Conservation (phyloP, 2,113 vertebrate genomes). For the Anguilla japonica region DNA sequence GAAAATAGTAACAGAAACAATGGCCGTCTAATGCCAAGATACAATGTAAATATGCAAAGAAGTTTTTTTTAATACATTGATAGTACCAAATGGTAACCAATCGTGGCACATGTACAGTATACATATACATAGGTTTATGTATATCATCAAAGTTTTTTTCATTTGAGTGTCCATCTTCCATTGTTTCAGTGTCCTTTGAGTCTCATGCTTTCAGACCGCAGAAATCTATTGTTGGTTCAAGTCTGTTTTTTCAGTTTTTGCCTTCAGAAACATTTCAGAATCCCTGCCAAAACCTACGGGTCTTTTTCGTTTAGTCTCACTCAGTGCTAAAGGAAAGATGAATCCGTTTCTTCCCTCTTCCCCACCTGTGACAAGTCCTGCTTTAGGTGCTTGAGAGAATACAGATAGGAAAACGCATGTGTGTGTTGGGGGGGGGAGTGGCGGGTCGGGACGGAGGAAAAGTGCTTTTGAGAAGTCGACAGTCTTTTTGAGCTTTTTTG, state of each 20-base stretch:
- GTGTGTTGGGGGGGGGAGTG: conserved; percentile 45
- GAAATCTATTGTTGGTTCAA: conserved; percentile 40
- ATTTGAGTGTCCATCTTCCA: conserved; percentile 60
- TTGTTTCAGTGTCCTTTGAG: conserved; percentile 36
- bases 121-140: conserved; percentile 79
- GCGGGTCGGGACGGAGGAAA: conserved; percentile 45
- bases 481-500: conserved; percentile 65
- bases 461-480: conserved; percentile 68
- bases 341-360: conserved; percentile 63
- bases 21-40: conserved; percentile 88
- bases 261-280: conserved; percentile 19
- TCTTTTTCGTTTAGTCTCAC: conserved; percentile 54
- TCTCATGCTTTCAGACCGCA: conserved; percentile 55
- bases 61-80: conserved; percentile 85
- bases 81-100: conserved; percentile 85
- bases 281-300: conserved; percentile 48
- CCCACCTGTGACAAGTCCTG: conserved; percentile 62
- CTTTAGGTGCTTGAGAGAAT: conserved; percentile 50
- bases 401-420: conserved; percentile 44
- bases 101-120: conserved; percentile 92
- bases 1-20: conserved; percentile 78
- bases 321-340: conserved; percentile 56
- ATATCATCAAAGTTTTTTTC: conserved; percentile 80
- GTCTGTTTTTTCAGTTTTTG: conserved; percentile 3
- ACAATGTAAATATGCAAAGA: conserved; percentile 90